Base-by-base conservation (phyloP, 2,113 vertebrate species). In the Xiphias gladius region DNA sequence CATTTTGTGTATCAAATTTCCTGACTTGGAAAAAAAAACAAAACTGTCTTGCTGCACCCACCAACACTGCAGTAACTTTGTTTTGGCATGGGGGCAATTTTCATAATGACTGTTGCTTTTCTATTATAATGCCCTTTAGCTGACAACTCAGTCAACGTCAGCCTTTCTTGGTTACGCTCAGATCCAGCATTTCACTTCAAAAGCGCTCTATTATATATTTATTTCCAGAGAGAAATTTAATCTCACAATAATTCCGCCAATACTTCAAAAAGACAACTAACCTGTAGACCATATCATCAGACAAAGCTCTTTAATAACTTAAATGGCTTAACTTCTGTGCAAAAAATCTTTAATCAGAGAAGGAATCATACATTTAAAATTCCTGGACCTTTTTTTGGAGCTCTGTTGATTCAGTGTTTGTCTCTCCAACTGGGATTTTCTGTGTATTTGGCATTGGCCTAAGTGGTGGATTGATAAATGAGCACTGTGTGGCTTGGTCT, bases 401-500 rank as follows among this genome's bases (percentile, higher is more conserved):
- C 30, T 28, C 13, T 22, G 37, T 24, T 59, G 7, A 52, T 67
- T 79, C 11, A 19, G 59, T 17, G 0, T 70, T 62, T 32, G 3
- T 71, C 50, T 73, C 32, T 71, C 6, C 3, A 66, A 50, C 26
- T 41, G 57, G 13, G 65, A 72, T 65, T 22, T 43, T 64, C 19
- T 69, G 48, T 69, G 54, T 28, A 61, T 78, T 81, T 68, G 43
- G n/a, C 37, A 13, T 17, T 28, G 32, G 52, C 77, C 75, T 59
- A 39, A 81, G 70, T 70, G 74, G 88, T 63, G 81, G 72, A 72
- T 35, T 87, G 87, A 89, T 87, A 74, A 90, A 89, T 77, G 79
- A 73, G 59, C 48, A 0, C 30, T 30, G 54, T 22, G 59, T 55
- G 57, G 71, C 79, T 86, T 65, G 19, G 43, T 26, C 55, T 52